A percentile compares a stretch with the other conserved stretches of the same genome.
Conservation (phyloP, 2,797 vertebrate genomes). For the Hyperoplus lanceolatus region DNA sequence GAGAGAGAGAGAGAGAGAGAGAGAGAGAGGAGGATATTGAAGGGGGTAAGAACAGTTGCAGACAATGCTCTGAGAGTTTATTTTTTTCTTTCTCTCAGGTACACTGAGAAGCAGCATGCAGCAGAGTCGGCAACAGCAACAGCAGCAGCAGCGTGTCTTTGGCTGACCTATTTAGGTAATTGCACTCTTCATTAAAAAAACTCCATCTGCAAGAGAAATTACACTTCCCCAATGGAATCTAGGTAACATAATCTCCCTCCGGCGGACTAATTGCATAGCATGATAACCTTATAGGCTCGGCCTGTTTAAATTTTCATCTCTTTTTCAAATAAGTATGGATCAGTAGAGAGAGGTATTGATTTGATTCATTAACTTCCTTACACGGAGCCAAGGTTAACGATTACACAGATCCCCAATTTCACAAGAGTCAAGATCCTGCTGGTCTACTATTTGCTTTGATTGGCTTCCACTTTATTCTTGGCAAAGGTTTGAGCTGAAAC, state of each 20-base stretch:
- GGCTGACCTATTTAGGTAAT: conserved; percentile 93
- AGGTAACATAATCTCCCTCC: conserved; percentile 98
- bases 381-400: conserved; percentile 97
- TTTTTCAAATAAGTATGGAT: conserved; percentile 99
- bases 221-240: conserved; percentile 95
- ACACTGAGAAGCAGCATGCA: conserved; percentile 77
- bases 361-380: conserved; percentile 97
- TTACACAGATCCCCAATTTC: conserved; percentile 97
- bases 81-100: conserved; percentile 82
- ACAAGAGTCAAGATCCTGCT: conserved; percentile 84
- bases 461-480: conserved; percentile 89
- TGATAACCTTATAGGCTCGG: conserved; percentile 95
- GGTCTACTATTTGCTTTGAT: conserved; percentile 91
- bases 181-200: conserved; percentile 94
- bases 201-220: conserved; percentile 95
- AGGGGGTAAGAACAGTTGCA: conserved; percentile 72
- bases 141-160: conserved; percentile 82
- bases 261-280: conserved; percentile 97
- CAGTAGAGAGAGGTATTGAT: conserved; percentile 98
- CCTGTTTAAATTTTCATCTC: conserved; percentile 99
- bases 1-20: conserved; percentile 41
- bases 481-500: conserved; percentile 80
- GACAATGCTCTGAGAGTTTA: conserved; percentile 47
- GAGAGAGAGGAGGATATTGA: conserved; percentile 43
- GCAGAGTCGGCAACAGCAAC: conserved; percentile 45